A percentile compares a stretch with the other conserved stretches of the same genome.
These are phyloP conservation scores for Pelochelys cantorii DNA, from an alignment of 2,797 vertebrate genomes.

Conservation along the genomic window DNA sequence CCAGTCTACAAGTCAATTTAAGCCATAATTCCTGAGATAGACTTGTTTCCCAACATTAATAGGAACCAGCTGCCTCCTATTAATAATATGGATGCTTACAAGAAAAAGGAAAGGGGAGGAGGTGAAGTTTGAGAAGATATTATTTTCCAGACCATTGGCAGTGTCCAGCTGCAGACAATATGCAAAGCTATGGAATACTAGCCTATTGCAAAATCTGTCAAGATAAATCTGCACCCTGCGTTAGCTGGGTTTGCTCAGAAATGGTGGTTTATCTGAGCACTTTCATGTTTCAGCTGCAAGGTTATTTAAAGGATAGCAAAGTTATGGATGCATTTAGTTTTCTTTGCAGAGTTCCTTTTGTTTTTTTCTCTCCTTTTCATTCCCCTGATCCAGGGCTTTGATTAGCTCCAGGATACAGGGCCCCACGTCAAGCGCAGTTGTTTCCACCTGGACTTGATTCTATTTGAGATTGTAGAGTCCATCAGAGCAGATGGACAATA, in stretches of 20 bases:
- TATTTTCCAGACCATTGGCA: slow-evolving; percentile 65
- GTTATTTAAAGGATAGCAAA: slow-evolving; percentile 41
- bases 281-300: slow-evolving; percentile 40
- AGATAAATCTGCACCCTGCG: slow-evolving; percentile 14
- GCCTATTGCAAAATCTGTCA: slow-evolving; percentile 52
- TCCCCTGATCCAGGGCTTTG: slow-evolving; percentile 46
- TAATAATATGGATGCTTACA: slow-evolving; percentile 81
- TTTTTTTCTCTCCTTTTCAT: slow-evolving; percentile 2
- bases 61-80: slow-evolving; percentile 88
- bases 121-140: slow-evolving; percentile 66
- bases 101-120: slow-evolving; percentile 53
- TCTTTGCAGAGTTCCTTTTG: slow-evolving; percentile 41
- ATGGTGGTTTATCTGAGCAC: slow-evolving; percentile 36
- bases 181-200: slow-evolving; percentile 58
- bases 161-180: slow-evolving; percentile 63
- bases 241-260: slow-evolving; percentile 15
- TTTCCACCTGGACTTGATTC: slow-evolving; percentile 36
- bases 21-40: slow-evolving; percentile 87
- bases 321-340: slow-evolving; percentile 21
- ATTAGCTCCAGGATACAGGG: slow-evolving; percentile 43
- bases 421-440: neutral
- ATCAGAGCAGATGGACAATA: slow-evolving; percentile 47
- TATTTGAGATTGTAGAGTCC: slow-evolving; percentile 22
- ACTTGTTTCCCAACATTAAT: slow-evolving; percentile 82
- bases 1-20: slow-evolving; percentile 86